Conservation (phyloP, 92 coral and sea anemone genomes). For the Palythoa heliodiscus region DNA sequence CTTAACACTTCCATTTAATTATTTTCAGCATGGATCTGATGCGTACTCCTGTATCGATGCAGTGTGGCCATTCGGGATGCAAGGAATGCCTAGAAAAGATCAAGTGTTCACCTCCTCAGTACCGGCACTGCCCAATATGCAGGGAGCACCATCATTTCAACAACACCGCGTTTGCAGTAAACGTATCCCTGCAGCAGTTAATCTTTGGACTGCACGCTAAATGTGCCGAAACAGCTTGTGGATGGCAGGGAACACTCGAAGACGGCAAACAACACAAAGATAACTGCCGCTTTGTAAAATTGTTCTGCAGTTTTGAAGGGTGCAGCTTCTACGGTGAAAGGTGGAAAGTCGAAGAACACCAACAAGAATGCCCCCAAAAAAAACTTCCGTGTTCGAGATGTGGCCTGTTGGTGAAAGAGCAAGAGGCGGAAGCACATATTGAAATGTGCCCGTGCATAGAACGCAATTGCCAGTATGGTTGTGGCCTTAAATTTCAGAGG, state of each 20-base stretch:
- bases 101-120: neutral
- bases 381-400: neutral
- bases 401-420: neutral
- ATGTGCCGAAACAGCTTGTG: neutral
- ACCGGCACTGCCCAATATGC: constrained; percentile 5
- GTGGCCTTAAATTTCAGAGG: constrained; percentile 12
- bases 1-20: neutral
- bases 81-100: constrained; percentile 2
- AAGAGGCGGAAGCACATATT: neutral
- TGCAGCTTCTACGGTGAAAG: neutral
- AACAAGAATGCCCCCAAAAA: neutral
- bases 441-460: neutral
- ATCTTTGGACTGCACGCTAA: neutral
- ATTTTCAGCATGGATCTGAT: constrained; percentile 14
- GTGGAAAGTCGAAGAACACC: neutral
- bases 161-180: neutral
- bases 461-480: neutral
- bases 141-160: neutral
- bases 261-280: neutral
- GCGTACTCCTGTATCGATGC: constrained; percentile 9
- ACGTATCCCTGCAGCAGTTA: neutral
- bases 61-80: constrained; percentile 29
- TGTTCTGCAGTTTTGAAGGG: neutral
- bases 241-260: constrained; percentile 11
- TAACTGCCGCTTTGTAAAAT: neutral